Evolutionary conservation across 1,140 invertebrate genomes (phyloP), one percentile per base, ranked within the genome.

Genomic region (Meloidogyne floridensis): DNA sequence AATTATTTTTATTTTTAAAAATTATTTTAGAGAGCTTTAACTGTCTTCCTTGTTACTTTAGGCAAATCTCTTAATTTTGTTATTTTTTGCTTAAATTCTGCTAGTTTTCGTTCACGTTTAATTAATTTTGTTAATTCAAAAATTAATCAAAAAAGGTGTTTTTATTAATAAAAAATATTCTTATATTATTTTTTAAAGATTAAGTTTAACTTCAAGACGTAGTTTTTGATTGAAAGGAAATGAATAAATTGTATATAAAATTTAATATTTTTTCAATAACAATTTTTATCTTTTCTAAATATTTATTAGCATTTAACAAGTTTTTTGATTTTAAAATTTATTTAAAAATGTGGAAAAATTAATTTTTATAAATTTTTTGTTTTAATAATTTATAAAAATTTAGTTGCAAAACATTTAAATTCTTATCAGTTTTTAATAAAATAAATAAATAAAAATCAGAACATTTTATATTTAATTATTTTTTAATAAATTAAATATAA

Each of bases 51-150:
- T 18, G 77, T 84, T 72, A 75, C 71, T 73, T 15, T 84, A 20
- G 84, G 84, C 18, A 84, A 84, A 78, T 84, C 84, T 8, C 51
- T 85, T 11, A 84, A 84, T 71, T 84, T 84, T 85, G 78, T 85
- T 47, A 81, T 84, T 51, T 84, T 84, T 59, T 84, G 84, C 53
- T 32, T 84, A 4, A 86, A 80, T 70, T 84, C 81, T 78, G 75
- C 84, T n/a, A 80, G 43, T 75, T 84, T 84, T 69, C 72, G 84
- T 15, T 75, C 56, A 42, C 74, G 77, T 72, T 59, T 84, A 13
- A 8, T 80, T 43, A 56, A 75, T 47, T 59, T 84, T 43, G 47
- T 77, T 53, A 84, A 81, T 43, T 18, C 79, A n/a, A 81, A 69
- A 80, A 69, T 78, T 78, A 18, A 73, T 56, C 82, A 69, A 69